phyloP scores from a whole-genome alignment of 1,140 invertebrate species.

The Elysia chlorotica region DNA sequence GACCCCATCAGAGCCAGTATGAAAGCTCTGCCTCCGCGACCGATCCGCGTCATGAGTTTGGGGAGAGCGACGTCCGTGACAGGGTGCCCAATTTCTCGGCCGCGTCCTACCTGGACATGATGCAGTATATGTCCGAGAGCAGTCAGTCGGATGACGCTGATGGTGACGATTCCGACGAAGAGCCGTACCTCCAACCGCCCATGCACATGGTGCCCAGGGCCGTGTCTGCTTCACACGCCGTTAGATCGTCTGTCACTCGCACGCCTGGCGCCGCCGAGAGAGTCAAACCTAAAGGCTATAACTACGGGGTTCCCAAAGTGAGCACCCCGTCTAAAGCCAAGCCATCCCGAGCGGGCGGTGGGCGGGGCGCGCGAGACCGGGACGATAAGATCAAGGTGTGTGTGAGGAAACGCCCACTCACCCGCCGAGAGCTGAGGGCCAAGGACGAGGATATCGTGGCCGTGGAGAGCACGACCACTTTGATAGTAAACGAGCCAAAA shows the following conservation, averaged over 20 bases:
- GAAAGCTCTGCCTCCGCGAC: not conserved
- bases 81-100: constrained; percentile 32
- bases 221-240: constrained; percentile 7
- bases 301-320: constrained; percentile 55
- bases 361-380: no score
- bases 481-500: constrained; percentile 96
- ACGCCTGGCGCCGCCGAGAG: constrained; percentile 19
- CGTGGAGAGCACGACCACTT: constrained; percentile 88
- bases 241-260: constrained; percentile 19
- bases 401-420: constrained; percentile 93
- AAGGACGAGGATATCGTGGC: constrained; percentile 93
- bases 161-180: constrained; percentile 12
- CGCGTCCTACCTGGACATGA: constrained; percentile 28
- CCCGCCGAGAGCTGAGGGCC: constrained; percentile 73
- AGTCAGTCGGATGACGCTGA: constrained; percentile 20
- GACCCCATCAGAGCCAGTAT: not conserved
- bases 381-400: constrained; percentile 84
- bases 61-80: constrained; percentile 28
- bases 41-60: no score
- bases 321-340: constrained; percentile 10
- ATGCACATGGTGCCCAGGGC: not conserved
- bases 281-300: constrained; percentile 42
- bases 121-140: constrained; percentile 27
- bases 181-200: no score
- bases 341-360: constrained; percentile 13